Evolutionary conservation across 2,113 vertebrate genomes (phyloP).

Genomic region (Pachyramphus minor): DNA sequence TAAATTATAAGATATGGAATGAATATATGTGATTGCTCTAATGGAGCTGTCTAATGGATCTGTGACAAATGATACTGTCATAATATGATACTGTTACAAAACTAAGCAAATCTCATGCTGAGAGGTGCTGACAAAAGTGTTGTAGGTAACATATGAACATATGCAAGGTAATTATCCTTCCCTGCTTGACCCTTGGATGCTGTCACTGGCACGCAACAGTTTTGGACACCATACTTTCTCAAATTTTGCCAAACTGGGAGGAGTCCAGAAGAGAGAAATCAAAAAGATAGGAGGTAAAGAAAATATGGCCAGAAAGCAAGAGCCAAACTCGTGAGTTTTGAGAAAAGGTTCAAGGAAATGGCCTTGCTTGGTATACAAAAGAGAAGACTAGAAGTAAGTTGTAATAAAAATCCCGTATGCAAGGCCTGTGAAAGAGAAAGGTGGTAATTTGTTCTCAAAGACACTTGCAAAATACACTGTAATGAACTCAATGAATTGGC

Average conservation of each 20-base stretch:
- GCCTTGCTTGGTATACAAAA: background rate
- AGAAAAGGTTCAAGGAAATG: background rate
- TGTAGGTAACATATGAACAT: background rate
- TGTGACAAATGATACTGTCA: background rate
- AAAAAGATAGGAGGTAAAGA: background rate
- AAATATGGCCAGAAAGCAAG: background rate
- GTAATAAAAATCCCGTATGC: background rate
- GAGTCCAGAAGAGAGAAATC: background rate
- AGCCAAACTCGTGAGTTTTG: background rate
- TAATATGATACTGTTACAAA: background rate
- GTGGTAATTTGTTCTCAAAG: background rate
- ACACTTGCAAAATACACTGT: background rate
- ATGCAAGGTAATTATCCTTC: slow-evolving; percentile 4
- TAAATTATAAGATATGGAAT: background rate
- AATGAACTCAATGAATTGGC: background rate
- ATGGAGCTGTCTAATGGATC: background rate
- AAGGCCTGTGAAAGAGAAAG: background rate
- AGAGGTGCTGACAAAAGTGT: background rate
- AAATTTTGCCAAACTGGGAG: background rate
- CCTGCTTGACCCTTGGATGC: background rate
- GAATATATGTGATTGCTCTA: background rate
- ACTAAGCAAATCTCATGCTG: background rate
- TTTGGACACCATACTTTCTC: background rate
- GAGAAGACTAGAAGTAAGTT: background rate
- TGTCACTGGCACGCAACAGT: background rate